These are phyloP conservation scores for Sinocyclocheilus maitianheensis DNA, from an alignment of 2,113 vertebrate genomes.

Conservation along the genomic window DNA sequence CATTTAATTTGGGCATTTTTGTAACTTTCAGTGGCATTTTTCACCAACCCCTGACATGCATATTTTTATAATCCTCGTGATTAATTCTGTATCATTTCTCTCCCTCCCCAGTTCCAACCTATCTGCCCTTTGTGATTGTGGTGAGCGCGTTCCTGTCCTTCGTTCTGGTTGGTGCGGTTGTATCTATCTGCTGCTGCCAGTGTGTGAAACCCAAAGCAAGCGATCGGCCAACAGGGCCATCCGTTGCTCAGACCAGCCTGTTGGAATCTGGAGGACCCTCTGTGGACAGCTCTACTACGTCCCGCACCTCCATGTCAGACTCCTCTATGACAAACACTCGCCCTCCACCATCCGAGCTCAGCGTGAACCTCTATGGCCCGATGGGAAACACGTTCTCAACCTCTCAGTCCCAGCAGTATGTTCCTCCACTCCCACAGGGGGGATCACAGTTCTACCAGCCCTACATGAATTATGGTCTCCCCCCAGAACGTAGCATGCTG, in stretches of 20 bases:
- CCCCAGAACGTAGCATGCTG: constrained; percentile 47
- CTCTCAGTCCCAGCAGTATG: constrained; percentile 49
- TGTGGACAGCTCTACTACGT: constrained; percentile 60
- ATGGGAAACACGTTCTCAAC: constrained; percentile 47
- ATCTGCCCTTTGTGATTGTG: constrained; percentile 72
- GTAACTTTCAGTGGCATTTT: not conserved
- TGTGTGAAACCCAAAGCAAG: constrained; percentile 62
- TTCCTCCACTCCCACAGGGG: constrained; percentile 39
- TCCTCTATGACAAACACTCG: constrained; percentile 45
- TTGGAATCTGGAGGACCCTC: constrained; percentile 61
- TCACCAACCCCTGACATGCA: not conserved
- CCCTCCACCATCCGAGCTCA: constrained; percentile 49
- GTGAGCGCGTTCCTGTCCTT: constrained; percentile 66
- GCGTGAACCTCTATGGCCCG: constrained; percentile 59
- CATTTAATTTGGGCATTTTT: not conserved
- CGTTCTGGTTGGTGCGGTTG: constrained; percentile 60
- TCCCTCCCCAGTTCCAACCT: constrained; percentile 64
- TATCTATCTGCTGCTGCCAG: constrained; percentile 72
- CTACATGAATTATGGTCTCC: constrained; percentile 50
- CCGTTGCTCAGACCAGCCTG: constrained; percentile 64
- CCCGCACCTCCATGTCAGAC: constrained; percentile 63
- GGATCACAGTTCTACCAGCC: constrained; percentile 55
- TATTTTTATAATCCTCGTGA: not conserved
- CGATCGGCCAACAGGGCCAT: constrained; percentile 51
- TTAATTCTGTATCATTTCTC: not conserved